A percentile compares a stretch with the other conserved stretches of the same genome.
phyloP scores from a whole-genome alignment of 2,113 vertebrate genomes.

The Semnornis frantzii region DNA sequence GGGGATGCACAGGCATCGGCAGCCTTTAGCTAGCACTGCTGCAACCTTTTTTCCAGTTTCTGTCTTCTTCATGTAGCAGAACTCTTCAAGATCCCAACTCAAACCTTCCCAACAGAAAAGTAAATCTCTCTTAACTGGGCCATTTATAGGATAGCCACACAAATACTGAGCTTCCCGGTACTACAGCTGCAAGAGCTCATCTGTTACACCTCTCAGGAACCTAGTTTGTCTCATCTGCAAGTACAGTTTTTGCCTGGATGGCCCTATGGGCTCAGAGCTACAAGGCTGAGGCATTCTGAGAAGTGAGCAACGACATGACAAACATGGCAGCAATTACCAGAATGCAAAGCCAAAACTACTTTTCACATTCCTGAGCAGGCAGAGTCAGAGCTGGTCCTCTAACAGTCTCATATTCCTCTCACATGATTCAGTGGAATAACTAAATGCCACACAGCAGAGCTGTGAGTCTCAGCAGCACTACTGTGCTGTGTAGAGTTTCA shows the following conservation, averaged over 20 bases:
- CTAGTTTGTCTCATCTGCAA: neutral
- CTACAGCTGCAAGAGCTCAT: neutral
- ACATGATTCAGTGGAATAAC: neutral
- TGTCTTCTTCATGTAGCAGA: fast-evolving
- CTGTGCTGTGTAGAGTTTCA: neutral
- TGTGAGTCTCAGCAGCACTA: neutral
- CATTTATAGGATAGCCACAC: neutral
- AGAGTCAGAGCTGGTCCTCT: neutral
- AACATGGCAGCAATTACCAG: neutral
- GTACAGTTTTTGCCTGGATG: neutral
- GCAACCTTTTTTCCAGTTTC: neutral
- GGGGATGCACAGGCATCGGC: neutral
- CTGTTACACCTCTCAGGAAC: neutral
- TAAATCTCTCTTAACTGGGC: neutral
- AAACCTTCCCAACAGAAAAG: neutral
- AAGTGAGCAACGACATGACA: neutral
- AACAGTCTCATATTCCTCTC: neutral
- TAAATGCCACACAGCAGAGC: neutral
- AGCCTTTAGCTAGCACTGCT: neutral
- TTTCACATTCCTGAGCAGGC: neutral
- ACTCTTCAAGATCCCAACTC: neutral
- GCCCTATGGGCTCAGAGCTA: neutral
- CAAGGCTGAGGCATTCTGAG: fast-evolving
- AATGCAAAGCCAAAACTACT: neutral
- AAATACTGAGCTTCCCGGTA: neutral